Percentiles rank a stretch among this genome's conserved stretches.
Evolutionary conservation across 2,888 invertebrate genomes (phyloP).

Genomic region (Asteroscopus sphinx): DNA sequence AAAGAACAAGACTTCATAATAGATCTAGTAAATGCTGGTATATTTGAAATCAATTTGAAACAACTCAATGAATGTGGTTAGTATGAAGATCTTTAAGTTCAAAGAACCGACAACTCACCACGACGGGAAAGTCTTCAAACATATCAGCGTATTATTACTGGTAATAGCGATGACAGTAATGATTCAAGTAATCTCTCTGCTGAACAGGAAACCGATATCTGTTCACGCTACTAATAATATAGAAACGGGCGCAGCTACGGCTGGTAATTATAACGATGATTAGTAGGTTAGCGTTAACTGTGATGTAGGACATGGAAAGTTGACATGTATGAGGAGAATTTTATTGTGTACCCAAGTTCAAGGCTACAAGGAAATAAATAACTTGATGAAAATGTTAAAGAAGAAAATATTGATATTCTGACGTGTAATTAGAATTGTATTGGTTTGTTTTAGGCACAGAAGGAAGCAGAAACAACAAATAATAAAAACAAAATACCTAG

Average conservation of each 20-base stretch:
- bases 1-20: too few relatives aligned
- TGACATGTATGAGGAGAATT: not conserved
- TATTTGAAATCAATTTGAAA: too few relatives aligned
- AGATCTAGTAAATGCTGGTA: too few relatives aligned
- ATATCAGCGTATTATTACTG: slow-evolving; percentile 46
- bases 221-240: slow-evolving; percentile 33
- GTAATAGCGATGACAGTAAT: slow-evolving; percentile 44
- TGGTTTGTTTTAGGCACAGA: too few relatives aligned
- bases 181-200: slow-evolving; percentile 30
- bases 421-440: too few relatives aligned
- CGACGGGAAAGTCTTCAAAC: slow-evolving; percentile 40
- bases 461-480: too few relatives aligned
- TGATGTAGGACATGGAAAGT: slow-evolving; percentile 21
- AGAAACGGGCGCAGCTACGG: slow-evolving; percentile 8
- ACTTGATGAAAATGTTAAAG: not conserved
- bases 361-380: not conserved
- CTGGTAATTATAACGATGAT: slow-evolving; percentile 34
- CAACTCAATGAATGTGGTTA: too few relatives aligned
- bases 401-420: too few relatives aligned
- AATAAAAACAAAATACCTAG: too few relatives aligned
- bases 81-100: too few relatives aligned
- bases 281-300: slow-evolving; percentile 36
- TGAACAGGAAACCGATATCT: slow-evolving; percentile 42
- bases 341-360: too few relatives aligned
- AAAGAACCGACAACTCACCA: slow-evolving; percentile 20